A percentile compares a stretch with the other conserved stretches of the same genome.
Evolutionary conservation across 1,140 invertebrate genomes (phyloP).

Genomic region (Lucilia cuprina): DNA sequence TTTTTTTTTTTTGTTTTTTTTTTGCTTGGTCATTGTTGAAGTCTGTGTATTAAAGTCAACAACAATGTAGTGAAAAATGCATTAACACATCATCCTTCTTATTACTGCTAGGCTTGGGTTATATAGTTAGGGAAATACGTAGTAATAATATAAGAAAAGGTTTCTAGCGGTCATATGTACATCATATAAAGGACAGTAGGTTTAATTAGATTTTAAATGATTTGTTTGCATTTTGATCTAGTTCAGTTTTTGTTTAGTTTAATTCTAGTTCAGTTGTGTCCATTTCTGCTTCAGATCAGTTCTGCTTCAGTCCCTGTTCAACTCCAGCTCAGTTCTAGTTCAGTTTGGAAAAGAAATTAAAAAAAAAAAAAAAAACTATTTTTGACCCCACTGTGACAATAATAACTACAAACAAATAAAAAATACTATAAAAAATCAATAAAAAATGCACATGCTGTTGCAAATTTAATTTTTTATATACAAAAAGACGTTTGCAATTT

Average conservation of each 20-base stretch:
- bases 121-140: not conserved
- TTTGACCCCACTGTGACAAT: too few relatives aligned
- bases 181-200: too few relatives aligned
- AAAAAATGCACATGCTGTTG: not conserved
- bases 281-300: too few relatives aligned
- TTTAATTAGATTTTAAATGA: too few relatives aligned
- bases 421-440: constrained; percentile 1
- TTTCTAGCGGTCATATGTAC: too few relatives aligned
- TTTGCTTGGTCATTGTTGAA: not conserved
- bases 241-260: too few relatives aligned
- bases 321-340: too few relatives aligned
- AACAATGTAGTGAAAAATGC: constrained; percentile 2
- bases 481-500: not conserved
- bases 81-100: not conserved
- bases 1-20: not conserved
- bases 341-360: too few relatives aligned
- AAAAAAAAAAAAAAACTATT: too few relatives aligned
- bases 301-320: too few relatives aligned
- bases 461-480: not conserved
- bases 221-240: too few relatives aligned
- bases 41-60: constrained; percentile 7
- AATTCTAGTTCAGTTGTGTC: too few relatives aligned
- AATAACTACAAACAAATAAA: not conserved
- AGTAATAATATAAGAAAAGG: not conserved
- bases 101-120: not conserved